phyloP scores from a whole-genome alignment of 2,113 vertebrate genomes.

The Rhodinocichla rosea region DNA sequence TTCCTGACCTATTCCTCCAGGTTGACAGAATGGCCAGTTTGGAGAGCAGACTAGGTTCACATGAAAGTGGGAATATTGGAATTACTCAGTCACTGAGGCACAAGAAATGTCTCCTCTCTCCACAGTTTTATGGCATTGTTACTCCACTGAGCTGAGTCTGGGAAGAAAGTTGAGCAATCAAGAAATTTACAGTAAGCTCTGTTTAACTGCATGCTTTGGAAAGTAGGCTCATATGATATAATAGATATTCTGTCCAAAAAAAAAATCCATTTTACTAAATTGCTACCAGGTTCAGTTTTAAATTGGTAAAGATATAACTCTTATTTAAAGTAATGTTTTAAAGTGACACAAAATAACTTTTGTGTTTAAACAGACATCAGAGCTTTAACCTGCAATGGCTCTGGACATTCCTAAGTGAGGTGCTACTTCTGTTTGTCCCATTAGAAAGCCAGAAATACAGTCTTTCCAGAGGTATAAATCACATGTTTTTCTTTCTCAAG shows the following conservation, averaged over 20 bases:
- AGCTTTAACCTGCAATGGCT: background rate
- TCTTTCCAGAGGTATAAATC: background rate
- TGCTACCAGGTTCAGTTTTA: background rate
- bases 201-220: background rate
- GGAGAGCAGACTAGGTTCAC: background rate
- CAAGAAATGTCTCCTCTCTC: background rate
- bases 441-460: background rate
- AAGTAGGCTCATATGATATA: background rate
- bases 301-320: background rate
- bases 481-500: background rate
- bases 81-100: background rate
- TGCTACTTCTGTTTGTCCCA: constrained; percentile 8
- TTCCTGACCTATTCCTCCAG: background rate
- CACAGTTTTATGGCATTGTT: background rate
- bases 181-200: background rate
- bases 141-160: background rate
- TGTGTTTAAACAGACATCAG: background rate
- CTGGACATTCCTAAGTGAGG: background rate
- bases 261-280: background rate
- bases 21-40: background rate
- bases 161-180: constrained; percentile 2
- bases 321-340: background rate
- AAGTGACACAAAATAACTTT: background rate
- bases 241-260: background rate
- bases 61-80: background rate